Evolutionary conservation across 2,888 invertebrate genomes (phyloP).

Genomic region (Rhingia campestris): DNA sequence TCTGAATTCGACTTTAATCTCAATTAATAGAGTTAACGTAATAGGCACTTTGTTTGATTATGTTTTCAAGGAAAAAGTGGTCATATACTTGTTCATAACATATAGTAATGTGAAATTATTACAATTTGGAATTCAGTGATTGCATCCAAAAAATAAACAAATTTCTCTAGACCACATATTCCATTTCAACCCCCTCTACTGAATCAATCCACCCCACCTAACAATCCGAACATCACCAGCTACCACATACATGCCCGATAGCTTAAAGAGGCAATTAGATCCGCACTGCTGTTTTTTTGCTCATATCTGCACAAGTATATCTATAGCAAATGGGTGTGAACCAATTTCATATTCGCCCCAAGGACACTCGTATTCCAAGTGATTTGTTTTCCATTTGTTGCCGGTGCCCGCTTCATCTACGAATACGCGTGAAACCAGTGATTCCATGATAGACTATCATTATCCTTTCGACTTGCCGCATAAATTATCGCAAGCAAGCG

Average conservation of each 20-base stretch:
- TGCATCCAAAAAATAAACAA: no score
- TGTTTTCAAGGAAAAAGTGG: no score
- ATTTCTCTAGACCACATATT: no score
- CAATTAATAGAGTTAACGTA: no score
- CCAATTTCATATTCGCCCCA: conserved; percentile 51
- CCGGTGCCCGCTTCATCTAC: conserved; percentile 18
- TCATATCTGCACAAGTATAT: background rate
- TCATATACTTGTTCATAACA: no score
- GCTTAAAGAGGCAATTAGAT: conserved; percentile 9
- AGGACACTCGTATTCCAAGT: conserved; percentile 35
- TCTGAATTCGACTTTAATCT: no score
- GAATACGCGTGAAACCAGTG: background rate
- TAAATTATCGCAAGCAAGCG: conserved; percentile 47
- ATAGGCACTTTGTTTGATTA: no score
- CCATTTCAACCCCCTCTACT: no score
- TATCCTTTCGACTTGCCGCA: conserved; percentile 53
- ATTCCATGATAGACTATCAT: conserved; percentile 43
- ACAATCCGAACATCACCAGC: background rate
- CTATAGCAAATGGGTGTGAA: conserved; percentile 44
- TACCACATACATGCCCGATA: background rate
- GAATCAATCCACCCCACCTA: background rate
- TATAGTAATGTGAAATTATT: no score
- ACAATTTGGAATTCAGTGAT: no score
- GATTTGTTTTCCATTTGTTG: conserved; percentile 55
- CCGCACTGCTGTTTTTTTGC: background rate